Evolutionary conservation across 2,113 vertebrate species (phyloP).

Genomic region (Alethe castanea): DNA sequence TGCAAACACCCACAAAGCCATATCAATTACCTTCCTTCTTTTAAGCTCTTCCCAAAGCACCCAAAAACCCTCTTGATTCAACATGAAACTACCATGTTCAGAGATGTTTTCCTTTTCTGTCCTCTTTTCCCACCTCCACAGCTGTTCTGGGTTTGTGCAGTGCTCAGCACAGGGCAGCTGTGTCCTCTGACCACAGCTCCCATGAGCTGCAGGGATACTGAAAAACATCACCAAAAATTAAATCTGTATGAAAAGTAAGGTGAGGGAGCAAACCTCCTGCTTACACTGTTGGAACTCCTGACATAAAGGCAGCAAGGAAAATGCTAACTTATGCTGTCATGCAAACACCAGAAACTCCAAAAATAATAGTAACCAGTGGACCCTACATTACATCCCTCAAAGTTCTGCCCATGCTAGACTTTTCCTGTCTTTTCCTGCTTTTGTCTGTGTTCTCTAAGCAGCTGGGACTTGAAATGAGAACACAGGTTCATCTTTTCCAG

Average conservation of each 20-base stretch:
- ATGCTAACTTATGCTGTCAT: background rate
- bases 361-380: background rate
- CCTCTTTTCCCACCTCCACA: background rate
- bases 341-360: background rate
- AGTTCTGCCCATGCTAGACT: background rate
- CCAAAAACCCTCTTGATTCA: background rate
- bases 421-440: background rate
- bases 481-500: background rate
- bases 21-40: background rate
- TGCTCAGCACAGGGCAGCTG: background rate
- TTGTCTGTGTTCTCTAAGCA: background rate
- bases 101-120: background rate
- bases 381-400: background rate
- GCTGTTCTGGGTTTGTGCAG: background rate
- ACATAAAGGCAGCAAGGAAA: background rate
- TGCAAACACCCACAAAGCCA: background rate
- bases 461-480: slow-evolving; percentile 21
- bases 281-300: background rate
- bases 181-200: background rate
- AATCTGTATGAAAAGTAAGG: background rate
- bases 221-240: background rate
- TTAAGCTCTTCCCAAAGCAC: background rate
- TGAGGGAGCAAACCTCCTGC: background rate
- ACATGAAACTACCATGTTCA: accelerated
- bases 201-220: background rate